Evolutionary conservation across 2,888 invertebrate genomes (phyloP).

Genomic region (Caenorhabditis sp.): DNA sequence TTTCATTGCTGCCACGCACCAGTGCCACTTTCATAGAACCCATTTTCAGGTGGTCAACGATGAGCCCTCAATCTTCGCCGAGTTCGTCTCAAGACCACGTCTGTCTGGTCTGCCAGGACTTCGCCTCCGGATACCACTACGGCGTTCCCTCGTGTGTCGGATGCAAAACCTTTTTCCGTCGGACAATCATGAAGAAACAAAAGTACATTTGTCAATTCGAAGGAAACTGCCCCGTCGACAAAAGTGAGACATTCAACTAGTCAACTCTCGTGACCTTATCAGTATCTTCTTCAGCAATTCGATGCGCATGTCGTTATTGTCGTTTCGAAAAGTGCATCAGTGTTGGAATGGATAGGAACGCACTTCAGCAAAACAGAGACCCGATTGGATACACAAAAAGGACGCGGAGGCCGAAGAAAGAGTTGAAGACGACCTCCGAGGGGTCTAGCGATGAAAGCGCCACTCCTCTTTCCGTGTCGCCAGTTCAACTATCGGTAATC

Average conservation of each 20-base stretch:
- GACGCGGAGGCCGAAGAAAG: slow-evolving; percentile 68
- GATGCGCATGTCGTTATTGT: slow-evolving; percentile 78
- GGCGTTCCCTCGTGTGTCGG: slow-evolving; percentile 77
- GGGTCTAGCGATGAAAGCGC: slow-evolving; percentile 16
- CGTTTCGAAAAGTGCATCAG: slow-evolving; percentile 71
- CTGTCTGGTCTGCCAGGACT: slow-evolving; percentile 74
- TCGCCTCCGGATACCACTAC: slow-evolving; percentile 76
- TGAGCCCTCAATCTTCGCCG: slow-evolving; percentile 35
- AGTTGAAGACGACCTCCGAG: slow-evolving; percentile 23
- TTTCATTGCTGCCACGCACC: too few relatives aligned
- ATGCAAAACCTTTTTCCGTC: slow-evolving; percentile 77
- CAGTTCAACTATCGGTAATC: slow-evolving; percentile 29
- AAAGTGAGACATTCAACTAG: slow-evolving; percentile 55
- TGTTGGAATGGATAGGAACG: slow-evolving; percentile 72
- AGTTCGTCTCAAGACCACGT: slow-evolving; percentile 59
- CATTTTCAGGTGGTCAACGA: slow-evolving; percentile 6
- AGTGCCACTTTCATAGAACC: not conserved
- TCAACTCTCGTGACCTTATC: too few relatives aligned
- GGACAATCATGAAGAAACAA: slow-evolving; percentile 79
- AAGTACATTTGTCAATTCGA: slow-evolving; percentile 75
- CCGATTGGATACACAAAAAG: slow-evolving; percentile 79
- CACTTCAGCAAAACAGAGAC: slow-evolving; percentile 78
- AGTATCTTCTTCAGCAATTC: slow-evolving; percentile 65
- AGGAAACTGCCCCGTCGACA: slow-evolving; percentile 72
- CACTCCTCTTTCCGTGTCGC: slow-evolving; percentile 33